Base-by-base conservation (phyloP, 2,113 vertebrate species). In the Synodontis membranacea region DNA sequence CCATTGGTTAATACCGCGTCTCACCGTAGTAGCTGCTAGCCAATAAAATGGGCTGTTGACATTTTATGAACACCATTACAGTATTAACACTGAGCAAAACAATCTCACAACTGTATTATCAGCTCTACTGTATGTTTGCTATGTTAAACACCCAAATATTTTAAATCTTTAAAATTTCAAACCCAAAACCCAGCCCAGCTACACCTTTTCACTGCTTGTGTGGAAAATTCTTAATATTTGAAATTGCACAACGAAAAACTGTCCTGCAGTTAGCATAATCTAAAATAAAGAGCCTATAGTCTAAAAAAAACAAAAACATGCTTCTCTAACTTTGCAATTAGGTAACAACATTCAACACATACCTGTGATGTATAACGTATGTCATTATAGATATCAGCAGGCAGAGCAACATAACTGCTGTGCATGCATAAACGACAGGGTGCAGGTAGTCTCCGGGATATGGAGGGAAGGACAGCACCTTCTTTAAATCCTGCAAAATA, bases 391-490 rank as follows among this genome's bases (percentile, higher is more conserved):
- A 98, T 90, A 97, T 94, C 15, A 98, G 96, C 70, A 99, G 94
- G 89, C 98, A 99, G 84, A 99, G 93, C 88, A 99, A 94, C 97
- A 97, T 97, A 90, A 99, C 97, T 0, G 97, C 97, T 0, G 98
- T 99, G 94, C 98, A 99, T 76, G 97, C 98, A 21, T 99, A 99
- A 89, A 99, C 97, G 94, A 99, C 98, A 82, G 97, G 98, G 94
- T 99, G 98, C 91, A 99, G 96, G 93, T 96, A 96, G 87, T 98
- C 97, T 95, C 97, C 97, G 78, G 97, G 97, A 95, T 96, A 96
- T 78, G 96, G 97, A 90, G 97, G 96, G 91, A 97, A 96, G 90
- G 97, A 96, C 81, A 98, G 94, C 88, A 96, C 97, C 39, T 95
- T 95, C 96, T 98, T 97, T 92, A 98, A 92, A 97, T 99, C 98